Evolutionary conservation across 2,888 invertebrate species (phyloP), one percentile per base, ranked within the genome.

Genomic region (Chloroclysta siterata): DNA sequence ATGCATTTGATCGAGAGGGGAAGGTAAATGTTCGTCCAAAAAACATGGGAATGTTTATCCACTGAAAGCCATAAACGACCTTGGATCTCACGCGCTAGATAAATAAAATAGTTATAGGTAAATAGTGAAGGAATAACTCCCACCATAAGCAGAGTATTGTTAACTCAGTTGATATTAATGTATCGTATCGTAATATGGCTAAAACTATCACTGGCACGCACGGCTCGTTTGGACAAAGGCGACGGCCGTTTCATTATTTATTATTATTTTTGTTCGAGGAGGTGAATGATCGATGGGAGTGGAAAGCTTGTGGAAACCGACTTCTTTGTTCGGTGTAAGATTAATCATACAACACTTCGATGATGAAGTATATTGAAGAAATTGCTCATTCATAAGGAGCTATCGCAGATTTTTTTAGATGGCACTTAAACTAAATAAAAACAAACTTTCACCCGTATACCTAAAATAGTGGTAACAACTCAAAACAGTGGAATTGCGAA

Each of bases 221-320:
- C 87, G 79, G 80, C 81, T 81, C 82, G 82, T 83, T 83, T 81
- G 84, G 85, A 90, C 89, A 90, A 89, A 87, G 81, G 88, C 84
- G 80, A 74, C 79, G 80, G 83, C 84, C 83, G 63, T 71, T 70
- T 71, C 69, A 71, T 88, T 89, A 89, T 87, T 89, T 88, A 89
- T 90, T 89, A 90, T 90, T 91, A 89, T 90, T 91, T 89, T 91
- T 90, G 90, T 90, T 87, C 83, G 84, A 84, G 82, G 83, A 84
- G 86, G 84, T 83, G 83, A 82, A 85, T 90, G 90, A 92, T 92
- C 90, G 92, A 93, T 93, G 82, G 84, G 62, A 65, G 72, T 72
- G 74, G 79, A 85, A 87, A 88, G 87, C 81, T 82, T 82, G 84
- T 85, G 81, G 82, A 87, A 87, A 85, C 84, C 79, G 82, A 84